phyloP scores from a whole-genome alignment of 2,888 invertebrate genomes.

The Notocelia uddmanniana region DNA sequence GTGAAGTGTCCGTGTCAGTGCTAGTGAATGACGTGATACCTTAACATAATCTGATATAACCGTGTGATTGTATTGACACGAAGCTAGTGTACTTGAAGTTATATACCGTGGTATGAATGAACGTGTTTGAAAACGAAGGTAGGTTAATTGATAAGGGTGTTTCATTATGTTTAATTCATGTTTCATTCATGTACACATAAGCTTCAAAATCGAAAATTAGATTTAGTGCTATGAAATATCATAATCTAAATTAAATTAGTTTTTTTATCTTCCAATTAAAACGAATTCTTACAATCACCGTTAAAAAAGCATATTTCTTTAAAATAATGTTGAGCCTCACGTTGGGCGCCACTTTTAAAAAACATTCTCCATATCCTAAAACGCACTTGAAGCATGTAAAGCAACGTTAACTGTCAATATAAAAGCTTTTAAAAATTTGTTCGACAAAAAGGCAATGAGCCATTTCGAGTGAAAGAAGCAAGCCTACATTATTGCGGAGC shows the following conservation, averaged over 20 bases:
- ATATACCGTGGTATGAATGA: slow-evolving; percentile 27
- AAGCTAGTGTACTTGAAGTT: slow-evolving; percentile 32
- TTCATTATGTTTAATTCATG: too few relatives aligned
- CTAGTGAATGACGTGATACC: slow-evolving; percentile 63
- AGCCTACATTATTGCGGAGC: slow-evolving; percentile 38
- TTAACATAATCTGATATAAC: slow-evolving; percentile 26
- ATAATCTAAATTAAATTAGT: background rate
- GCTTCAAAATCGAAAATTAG: background rate
- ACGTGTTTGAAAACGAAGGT: slow-evolving; percentile 32
- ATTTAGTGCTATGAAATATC: background rate
- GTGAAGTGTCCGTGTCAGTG: slow-evolving; percentile 64
- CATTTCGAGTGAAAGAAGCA: slow-evolving; percentile 29
- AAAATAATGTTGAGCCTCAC: slow-evolving; percentile 40
- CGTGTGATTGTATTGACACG: slow-evolving; percentile 18
- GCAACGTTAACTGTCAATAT: slow-evolving; percentile 15
- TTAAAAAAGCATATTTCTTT: background rate
- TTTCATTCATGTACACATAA: too few relatives aligned
- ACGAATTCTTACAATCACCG: background rate
- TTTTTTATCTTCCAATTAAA: background rate
- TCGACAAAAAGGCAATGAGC: slow-evolving; percentile 40
- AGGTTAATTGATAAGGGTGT: slow-evolving; percentile 18
- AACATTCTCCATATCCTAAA: background rate
- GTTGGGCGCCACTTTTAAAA: slow-evolving; percentile 52
- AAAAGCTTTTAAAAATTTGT: slow-evolving; percentile 32
- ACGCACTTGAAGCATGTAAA: slow-evolving; percentile 18